A percentile compares a stretch with the other conserved stretches of the same genome.
Evolutionary conservation across 2,797 vertebrate species (phyloP).

Genomic region (Danio jaintianensis): DNA sequence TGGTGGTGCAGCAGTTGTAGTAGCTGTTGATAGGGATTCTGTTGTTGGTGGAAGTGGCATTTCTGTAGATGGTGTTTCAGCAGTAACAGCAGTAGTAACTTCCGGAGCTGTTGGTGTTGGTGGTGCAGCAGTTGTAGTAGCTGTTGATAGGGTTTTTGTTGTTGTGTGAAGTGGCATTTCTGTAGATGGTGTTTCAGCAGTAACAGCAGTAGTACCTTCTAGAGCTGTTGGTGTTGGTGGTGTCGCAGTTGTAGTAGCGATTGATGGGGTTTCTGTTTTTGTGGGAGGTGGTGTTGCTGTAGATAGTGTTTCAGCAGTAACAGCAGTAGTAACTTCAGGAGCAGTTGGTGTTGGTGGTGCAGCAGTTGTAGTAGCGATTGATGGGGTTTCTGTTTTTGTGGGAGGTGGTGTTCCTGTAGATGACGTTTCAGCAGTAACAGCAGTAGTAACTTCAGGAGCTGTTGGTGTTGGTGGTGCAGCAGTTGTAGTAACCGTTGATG

Average conservation of each 20-base stretch:
- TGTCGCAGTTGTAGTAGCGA: background rate
- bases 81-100: background rate
- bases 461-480: background rate
- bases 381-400: background rate
- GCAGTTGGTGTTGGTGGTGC: background rate
- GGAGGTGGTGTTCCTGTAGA: background rate
- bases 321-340: background rate
- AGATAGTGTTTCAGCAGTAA: background rate
- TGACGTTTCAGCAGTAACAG: background rate
- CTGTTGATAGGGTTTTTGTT: background rate
- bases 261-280: slow-evolving; percentile 25
- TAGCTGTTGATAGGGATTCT: background rate
- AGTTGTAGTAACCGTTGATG: background rate
- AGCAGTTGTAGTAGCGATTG: background rate
- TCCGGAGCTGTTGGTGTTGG: background rate
- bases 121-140: background rate
- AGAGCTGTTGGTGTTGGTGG: background rate
- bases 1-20: background rate
- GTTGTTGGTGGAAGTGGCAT: background rate
- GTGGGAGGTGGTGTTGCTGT: background rate
- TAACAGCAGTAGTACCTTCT: background rate
- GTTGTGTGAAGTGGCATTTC: background rate
- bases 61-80: background rate
- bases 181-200: background rate
- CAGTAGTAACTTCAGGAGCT: background rate